Evolutionary conservation across 2,113 vertebrate genomes (phyloP).

Genomic region (Syrrhaptes paradoxus): DNA sequence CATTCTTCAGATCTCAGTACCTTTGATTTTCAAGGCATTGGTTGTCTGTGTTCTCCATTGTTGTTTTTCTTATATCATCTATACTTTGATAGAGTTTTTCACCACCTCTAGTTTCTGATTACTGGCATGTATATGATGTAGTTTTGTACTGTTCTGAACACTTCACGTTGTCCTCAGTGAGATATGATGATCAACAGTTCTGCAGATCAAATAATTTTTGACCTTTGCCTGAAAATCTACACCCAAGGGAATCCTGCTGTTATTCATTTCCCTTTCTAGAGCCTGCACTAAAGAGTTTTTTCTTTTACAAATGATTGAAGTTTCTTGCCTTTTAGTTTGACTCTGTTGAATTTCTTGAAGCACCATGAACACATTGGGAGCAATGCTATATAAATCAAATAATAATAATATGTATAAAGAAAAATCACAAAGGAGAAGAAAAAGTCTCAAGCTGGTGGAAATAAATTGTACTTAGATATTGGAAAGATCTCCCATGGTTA

Average conservation of each 20-base stretch:
- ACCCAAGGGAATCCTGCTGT: neutral
- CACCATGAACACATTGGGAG: neutral
- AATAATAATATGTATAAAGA: slow-evolving; percentile 54
- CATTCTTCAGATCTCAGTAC: neutral
- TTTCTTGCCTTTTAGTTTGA: slow-evolving; percentile 5
- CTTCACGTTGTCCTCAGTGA: neutral
- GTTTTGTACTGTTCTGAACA: neutral
- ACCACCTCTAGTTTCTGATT: neutral
- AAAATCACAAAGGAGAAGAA: slow-evolving; percentile 30
- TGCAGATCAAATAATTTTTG: neutral
- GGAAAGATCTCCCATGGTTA: slow-evolving; percentile 45
- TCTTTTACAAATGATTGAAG: neutral
- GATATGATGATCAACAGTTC: neutral
- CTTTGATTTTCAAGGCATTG: neutral
- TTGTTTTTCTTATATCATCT: neutral
- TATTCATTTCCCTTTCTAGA: neutral
- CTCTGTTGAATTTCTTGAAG: slow-evolving; percentile 7
- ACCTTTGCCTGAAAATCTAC: neutral
- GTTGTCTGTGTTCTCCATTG: neutral
- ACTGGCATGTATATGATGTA: neutral
- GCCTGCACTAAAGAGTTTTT: neutral
- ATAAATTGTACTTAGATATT: slow-evolving; percentile 40
- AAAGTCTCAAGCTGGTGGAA: slow-evolving; percentile 51
- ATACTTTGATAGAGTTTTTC: neutral
- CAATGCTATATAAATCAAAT: slow-evolving; percentile 6